These are phyloP conservation scores for Drosophila sordidula DNA, from an alignment of 2,888 invertebrate genomes.

Conservation along the genomic window DNA sequence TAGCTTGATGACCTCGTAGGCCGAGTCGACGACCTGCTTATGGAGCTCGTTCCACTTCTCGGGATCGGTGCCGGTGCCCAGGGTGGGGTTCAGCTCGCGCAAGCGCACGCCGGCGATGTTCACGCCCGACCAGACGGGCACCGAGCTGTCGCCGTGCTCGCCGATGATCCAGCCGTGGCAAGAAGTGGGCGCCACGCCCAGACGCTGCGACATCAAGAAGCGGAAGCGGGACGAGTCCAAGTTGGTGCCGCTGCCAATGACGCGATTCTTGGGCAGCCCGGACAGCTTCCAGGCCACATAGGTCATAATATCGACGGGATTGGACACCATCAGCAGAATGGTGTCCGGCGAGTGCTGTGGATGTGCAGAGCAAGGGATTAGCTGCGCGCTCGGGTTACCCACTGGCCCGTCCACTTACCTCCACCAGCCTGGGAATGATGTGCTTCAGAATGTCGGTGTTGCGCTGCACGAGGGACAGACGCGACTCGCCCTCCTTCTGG, in stretches of 20 bases:
- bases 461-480: slow-evolving; percentile 94
- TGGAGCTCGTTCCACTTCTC: slow-evolving; percentile 93
- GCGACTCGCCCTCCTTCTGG: slow-evolving; percentile 94
- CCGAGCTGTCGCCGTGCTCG: slow-evolving; percentile 96
- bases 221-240: slow-evolving; percentile 96
- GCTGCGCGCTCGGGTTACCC: too few species aligned
- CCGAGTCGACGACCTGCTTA: slow-evolving; percentile 92
- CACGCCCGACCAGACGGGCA: slow-evolving; percentile 97
- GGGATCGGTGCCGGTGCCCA: slow-evolving; percentile 90
- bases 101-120: slow-evolving; percentile 95
- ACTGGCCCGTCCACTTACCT: slow-evolving; percentile 46
- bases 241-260: slow-evolving; percentile 97
- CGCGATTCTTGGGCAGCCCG: slow-evolving; percentile 93
- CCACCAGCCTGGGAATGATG: slow-evolving; percentile 90
- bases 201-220: slow-evolving; percentile 92
- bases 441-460: slow-evolving; percentile 95
- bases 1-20: slow-evolving; percentile 93
- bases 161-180: slow-evolving; percentile 97
- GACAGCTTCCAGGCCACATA: slow-evolving; percentile 98
- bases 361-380: neutral
- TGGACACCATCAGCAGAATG: slow-evolving; percentile 94
- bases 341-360: slow-evolving; percentile 91
- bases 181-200: slow-evolving; percentile 92
- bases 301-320: slow-evolving; percentile 96
- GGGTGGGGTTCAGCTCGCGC: slow-evolving; percentile 90